Evolutionary conservation across 1,140 invertebrate genomes (phyloP).

Genomic region (Mylabris phalerata): DNA sequence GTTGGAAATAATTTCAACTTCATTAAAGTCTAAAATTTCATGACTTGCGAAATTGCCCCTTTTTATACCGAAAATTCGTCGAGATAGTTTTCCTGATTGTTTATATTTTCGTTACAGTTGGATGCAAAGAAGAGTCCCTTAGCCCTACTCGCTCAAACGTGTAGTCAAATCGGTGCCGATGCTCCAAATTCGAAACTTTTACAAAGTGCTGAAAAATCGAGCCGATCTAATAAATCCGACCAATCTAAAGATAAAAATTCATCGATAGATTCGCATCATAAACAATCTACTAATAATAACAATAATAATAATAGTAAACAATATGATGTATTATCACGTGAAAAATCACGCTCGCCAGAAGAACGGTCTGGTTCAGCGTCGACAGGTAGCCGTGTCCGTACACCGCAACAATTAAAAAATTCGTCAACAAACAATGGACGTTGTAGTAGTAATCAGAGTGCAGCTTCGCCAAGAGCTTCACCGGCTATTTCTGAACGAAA

Average conservation of each 20-base stretch:
- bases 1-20: too few species aligned
- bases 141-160: slow-evolving; percentile 87
- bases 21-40: too few species aligned
- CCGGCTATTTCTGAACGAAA: slow-evolving; percentile 40
- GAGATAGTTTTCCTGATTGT: neutral
- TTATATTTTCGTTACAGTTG: slow-evolving; percentile 66
- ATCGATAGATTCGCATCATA: slow-evolving; percentile 38
- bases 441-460: slow-evolving; percentile 58
- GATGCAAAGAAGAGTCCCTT: slow-evolving; percentile 93
- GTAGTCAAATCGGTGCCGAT: slow-evolving; percentile 91
- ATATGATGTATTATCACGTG: slow-evolving; percentile 55
- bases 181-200: slow-evolving; percentile 61
- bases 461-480: slow-evolving; percentile 51
- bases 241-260: slow-evolving; percentile 52
- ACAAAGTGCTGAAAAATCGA: slow-evolving; percentile 59
- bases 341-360: slow-evolving; percentile 54
- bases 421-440: slow-evolving; percentile 45
- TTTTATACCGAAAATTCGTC: neutral
- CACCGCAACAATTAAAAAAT: slow-evolving; percentile 47
- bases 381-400: slow-evolving; percentile 48
- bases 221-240: slow-evolving; percentile 48
- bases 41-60: neutral
- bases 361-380: slow-evolving; percentile 43
- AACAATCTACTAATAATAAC: slow-evolving; percentile 39
- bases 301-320: slow-evolving; percentile 61